Evolutionary conservation across 2,888 invertebrate genomes (phyloP).

Genomic region (Balanococcus diminutus): DNA sequence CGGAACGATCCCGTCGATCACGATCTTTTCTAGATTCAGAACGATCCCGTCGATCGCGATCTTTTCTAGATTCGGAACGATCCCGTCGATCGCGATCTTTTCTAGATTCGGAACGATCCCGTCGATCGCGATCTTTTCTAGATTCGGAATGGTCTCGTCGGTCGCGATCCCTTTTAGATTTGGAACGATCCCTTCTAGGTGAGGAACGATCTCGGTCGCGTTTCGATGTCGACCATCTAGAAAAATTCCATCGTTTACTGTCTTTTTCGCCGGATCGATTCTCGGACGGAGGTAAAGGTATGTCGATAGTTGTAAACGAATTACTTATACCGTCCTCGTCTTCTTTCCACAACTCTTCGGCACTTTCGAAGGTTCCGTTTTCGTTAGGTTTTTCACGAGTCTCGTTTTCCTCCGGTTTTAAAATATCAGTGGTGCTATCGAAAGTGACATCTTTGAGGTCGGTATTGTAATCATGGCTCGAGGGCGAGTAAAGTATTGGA

Average conservation of each 20-base stretch:
- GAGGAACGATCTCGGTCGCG: not conserved
- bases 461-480: not conserved
- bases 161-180: not conserved
- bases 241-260: not conserved
- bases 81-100: not conserved
- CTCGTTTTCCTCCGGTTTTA: not conserved
- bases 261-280: not conserved
- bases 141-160: not conserved
- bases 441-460: not conserved
- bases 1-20: not conserved
- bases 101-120: too few relatives aligned
- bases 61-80: not conserved
- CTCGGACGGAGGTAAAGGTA: constrained; percentile 10
- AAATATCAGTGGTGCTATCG: not conserved
- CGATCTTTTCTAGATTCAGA: not conserved
- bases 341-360: not conserved
- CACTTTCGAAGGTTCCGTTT: not conserved
- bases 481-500: not conserved
- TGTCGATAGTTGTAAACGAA: not conserved
- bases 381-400: not conserved
- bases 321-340: not conserved
- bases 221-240: not conserved
- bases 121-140: not conserved
- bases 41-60: not conserved
- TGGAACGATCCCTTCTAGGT: not conserved